These are phyloP conservation scores for Chondrilla cf. caribensis DNA, from an alignment of 37 sponge, comb jelly and placozoan genomes.

Conservation along the genomic window DNA sequence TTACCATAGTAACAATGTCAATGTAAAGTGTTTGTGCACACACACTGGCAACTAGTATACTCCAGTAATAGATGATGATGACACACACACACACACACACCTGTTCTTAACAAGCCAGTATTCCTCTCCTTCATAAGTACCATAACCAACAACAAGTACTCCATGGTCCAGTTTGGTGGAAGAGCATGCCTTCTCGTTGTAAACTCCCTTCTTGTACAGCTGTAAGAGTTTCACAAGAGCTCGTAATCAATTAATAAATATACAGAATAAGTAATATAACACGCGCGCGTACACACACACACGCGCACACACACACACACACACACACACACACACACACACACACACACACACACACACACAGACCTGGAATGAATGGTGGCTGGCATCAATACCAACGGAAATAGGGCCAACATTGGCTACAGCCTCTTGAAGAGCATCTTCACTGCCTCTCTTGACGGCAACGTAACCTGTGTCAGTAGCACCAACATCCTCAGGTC, in stretches of 20 bases:
- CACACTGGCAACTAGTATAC: too few relatives aligned
- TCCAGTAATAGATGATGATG: too few relatives aligned
- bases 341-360: neutral
- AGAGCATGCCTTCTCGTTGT: slow-evolving; percentile 73
- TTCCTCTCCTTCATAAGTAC: slow-evolving; percentile 42
- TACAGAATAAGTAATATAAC: too few relatives aligned
- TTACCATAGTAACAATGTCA: too few relatives aligned
- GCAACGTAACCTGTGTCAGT: slow-evolving; percentile 41
- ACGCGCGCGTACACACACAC: too few relatives aligned
- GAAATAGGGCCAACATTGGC: slow-evolving; percentile 83
- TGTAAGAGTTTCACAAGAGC: neutral
- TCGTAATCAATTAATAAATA: too few relatives aligned
- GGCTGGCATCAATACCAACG: slow-evolving; percentile 71
- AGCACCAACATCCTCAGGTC: slow-evolving; percentile 38
- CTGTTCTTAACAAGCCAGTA: slow-evolving; percentile 94
- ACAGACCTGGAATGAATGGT: slow-evolving; percentile 63
- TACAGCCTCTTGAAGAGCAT: slow-evolving; percentile 71
- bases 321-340: neutral
- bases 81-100: slow-evolving; percentile 9
- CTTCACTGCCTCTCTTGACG: slow-evolving; percentile 56
- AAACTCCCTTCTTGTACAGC: slow-evolving; percentile 75
- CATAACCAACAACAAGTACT: slow-evolving; percentile 90
- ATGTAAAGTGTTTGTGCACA: too few relatives aligned
- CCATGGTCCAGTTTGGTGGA: slow-evolving; percentile 84
- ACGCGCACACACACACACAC: too few relatives aligned